Conservation (phyloP, 1,140 invertebrate species). For the Temnothorax nylanderi region DNA sequence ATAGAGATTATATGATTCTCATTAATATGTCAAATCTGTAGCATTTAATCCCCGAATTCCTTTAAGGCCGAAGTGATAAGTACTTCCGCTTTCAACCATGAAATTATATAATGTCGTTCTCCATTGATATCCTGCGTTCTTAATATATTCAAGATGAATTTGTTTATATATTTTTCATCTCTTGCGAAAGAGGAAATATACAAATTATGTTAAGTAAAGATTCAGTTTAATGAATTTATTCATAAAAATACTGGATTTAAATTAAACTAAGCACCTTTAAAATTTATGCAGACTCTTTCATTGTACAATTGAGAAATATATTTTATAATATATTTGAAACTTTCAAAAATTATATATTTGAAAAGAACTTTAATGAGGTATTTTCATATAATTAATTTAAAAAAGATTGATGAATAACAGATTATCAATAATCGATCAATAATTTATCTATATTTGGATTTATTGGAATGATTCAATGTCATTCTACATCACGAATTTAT, state of each 20-base stretch:
- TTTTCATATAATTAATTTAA: background rate
- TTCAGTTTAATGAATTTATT: background rate
- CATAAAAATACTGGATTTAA: background rate
- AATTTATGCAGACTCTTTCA: background rate
- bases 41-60: background rate
- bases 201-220: background rate
- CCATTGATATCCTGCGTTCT: background rate
- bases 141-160: background rate
- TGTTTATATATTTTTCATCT: background rate
- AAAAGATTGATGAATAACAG: background rate
- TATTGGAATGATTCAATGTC: background rate
- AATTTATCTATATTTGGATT: background rate
- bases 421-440: background rate
- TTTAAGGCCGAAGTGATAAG: background rate
- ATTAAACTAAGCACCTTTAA: background rate
- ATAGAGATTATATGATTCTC: background rate
- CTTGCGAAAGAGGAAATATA: background rate
- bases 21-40: background rate
- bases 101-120: background rate
- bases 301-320: background rate
- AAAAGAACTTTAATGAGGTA: background rate
- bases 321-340: background rate
- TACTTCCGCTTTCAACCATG: background rate
- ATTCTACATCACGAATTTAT: background rate
- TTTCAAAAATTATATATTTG: background rate